Conservation (phyloP, 2,888 invertebrate species). For the Morpho helenor region DNA sequence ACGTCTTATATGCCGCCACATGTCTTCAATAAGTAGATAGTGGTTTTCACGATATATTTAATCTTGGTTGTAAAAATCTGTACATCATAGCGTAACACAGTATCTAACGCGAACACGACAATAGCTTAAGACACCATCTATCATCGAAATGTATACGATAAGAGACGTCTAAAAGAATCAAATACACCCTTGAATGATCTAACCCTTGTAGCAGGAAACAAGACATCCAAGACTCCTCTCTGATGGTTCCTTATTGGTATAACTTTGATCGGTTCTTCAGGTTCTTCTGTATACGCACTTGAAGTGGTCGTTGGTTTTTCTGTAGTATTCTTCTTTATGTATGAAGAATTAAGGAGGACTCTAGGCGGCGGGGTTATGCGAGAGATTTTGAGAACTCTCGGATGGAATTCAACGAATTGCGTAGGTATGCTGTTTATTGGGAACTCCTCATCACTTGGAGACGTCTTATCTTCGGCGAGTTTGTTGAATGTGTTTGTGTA, state of each 20-base stretch:
- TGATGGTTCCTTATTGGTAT: constrained; percentile 37
- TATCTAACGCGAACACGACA: too few relatives aligned
- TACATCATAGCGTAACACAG: too few relatives aligned
- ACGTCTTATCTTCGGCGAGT: constrained; percentile 31
- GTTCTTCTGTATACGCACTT: constrained; percentile 28
- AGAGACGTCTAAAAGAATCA: constrained; percentile 42
- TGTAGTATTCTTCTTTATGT: constrained; percentile 16
- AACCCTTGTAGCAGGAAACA: constrained; percentile 53
- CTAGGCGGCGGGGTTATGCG: constrained; percentile 31
- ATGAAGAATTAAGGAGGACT: constrained; percentile 28
- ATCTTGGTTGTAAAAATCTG: too few relatives aligned
- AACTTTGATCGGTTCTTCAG: constrained; percentile 32
- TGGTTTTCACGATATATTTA: too few relatives aligned
- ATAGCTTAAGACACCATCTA: not conserved
- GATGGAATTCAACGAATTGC: constrained; percentile 41
- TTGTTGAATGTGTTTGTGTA: constrained; percentile 36
- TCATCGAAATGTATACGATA: constrained; percentile 51
- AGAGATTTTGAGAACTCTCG: constrained; percentile 20
- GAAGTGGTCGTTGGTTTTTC: constrained; percentile 5
- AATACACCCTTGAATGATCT: constrained; percentile 51
- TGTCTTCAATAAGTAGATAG: too few relatives aligned
- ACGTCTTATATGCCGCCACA: too few relatives aligned
- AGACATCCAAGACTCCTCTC: constrained; percentile 52
- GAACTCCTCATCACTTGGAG: constrained; percentile 34
- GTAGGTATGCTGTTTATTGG: constrained; percentile 31